phyloP scores from a whole-genome alignment of 2,113 vertebrate species.

The Petrocephalus zakoni region DNA sequence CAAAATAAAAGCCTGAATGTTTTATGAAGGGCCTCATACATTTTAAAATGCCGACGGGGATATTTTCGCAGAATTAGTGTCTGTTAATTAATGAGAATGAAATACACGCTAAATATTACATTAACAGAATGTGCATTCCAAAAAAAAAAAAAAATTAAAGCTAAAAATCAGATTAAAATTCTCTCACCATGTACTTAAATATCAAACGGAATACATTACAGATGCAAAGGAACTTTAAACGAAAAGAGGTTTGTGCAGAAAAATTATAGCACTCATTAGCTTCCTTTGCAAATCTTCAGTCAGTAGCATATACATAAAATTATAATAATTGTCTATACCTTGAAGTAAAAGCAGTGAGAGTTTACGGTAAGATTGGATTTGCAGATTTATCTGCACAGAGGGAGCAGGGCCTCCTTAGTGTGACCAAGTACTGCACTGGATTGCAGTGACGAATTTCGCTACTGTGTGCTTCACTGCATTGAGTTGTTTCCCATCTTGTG shows the following conservation, averaged over 20 bases:
- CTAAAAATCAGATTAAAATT: not conserved
- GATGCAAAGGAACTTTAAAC: not conserved
- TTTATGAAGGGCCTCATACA: not conserved
- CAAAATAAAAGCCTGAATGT: not conserved
- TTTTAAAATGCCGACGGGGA: not conserved
- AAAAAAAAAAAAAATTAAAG: not conserved
- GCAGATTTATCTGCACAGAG: not conserved
- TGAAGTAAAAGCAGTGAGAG: not conserved
- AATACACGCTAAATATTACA: not conserved
- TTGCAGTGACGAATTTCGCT: not conserved
- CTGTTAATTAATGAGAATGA: not conserved
- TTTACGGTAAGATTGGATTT: not conserved
- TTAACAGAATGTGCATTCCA: not conserved
- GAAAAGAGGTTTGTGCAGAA: not conserved
- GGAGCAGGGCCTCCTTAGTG: not conserved
- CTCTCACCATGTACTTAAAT: not conserved
- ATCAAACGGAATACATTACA: constrained; percentile 11
- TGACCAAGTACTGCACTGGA: not conserved
- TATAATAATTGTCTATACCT: not conserved
- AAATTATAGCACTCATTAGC: not conserved
- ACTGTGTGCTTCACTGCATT: not conserved
- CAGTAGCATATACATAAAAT: not conserved
- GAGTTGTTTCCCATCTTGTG: not conserved
- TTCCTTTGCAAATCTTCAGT: not conserved
- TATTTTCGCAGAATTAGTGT: not conserved